Base-by-base conservation (phyloP, 2,797 vertebrate species). In the Smutsia temminckii region DNA sequence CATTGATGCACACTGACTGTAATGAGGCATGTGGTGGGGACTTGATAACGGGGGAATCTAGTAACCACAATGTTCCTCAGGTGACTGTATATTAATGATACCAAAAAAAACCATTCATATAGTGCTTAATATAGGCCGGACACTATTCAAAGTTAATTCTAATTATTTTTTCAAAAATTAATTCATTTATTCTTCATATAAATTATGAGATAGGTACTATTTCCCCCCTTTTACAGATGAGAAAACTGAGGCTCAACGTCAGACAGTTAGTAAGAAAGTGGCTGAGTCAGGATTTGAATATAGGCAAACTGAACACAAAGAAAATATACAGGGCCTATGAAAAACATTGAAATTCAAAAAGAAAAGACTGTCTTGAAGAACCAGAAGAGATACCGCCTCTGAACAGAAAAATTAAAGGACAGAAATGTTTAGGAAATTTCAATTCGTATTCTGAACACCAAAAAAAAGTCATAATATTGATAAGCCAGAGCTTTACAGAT, bases 351-450 rank as follows among this genome's bases (percentile, higher is more conserved):
- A 20, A 25, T 91, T 75, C 66, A 53, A 61, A 66, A 81, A 86
- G 20, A 91, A 87, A 91, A 85, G 20, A 42, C 5, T 9, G 34
- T 68, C 51, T 88, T 89, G 21, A 92, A 80, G 40, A 74, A 85
- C 40, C 42, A 79, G 29, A 87, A 42, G 72, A 85, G 85, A 84
- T n/a, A 8, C 14, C 29, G 72, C 64, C 14, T 72, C n/a, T 96
- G 55, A 94, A 72, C 2, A 68, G 49, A 92, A 91, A 91, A 77
- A n/a, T 32, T 90, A 81, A 91, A 83, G 32, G 91, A 68, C 2
- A 68, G 49, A 92, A 91, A 91, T 34, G 32, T 78, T 78, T 64
- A 91, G 78, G 87, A 77, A n/a, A 61, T 71, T 53, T 87, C 20
- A 86, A 53, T 59, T 51, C 71, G 40, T 68, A 77, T 57, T 81